These are phyloP conservation scores for Cataglyphis hispanica DNA, from an alignment of 1,140 invertebrate species.

Conservation along the genomic window DNA sequence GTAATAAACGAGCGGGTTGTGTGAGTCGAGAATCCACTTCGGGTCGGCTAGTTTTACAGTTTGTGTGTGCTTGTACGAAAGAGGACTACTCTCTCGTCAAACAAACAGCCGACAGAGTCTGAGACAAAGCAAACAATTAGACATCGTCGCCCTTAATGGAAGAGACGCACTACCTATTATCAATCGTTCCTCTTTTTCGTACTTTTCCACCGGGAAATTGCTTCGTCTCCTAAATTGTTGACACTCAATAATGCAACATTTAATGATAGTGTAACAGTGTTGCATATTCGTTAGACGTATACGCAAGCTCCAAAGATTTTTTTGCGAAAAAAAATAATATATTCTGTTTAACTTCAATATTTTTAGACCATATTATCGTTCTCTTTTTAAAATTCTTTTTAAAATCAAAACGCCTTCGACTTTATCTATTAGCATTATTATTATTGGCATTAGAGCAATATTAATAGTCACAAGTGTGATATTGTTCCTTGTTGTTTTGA, in stretches of 20 bases:
- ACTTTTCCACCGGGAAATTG: slow-evolving; percentile 16
- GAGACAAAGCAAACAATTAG: slow-evolving; percentile 64
- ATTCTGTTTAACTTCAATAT: neutral
- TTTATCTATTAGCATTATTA: too few species aligned
- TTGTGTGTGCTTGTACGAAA: slow-evolving; percentile 15
- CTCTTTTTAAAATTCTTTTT: too few species aligned
- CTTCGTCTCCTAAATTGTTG: slow-evolving; percentile 10
- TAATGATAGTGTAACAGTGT: neutral
- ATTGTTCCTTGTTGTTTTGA: neutral
- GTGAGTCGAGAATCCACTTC: slow-evolving; percentile 2
- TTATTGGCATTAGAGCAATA: neutral
- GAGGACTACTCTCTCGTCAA: slow-evolving; percentile 32
- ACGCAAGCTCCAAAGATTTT: too few species aligned
- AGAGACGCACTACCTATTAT: slow-evolving; percentile 45
- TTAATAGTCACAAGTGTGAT: neutral
- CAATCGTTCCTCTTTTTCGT: slow-evolving; percentile 16
- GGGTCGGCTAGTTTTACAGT: slow-evolving; percentile 50
- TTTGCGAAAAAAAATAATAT: neutral
- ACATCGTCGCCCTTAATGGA: slow-evolving; percentile 44
- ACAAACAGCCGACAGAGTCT: slow-evolving; percentile 38
- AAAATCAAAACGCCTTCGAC: neutral
- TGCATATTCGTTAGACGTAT: neutral
- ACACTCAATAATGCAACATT: slow-evolving; percentile 13
- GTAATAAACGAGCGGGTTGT: slow-evolving; percentile 52
- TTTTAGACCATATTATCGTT: neutral